Base-by-base conservation (phyloP, 2,888 invertebrate species). In the Dicycla oo region DNA sequence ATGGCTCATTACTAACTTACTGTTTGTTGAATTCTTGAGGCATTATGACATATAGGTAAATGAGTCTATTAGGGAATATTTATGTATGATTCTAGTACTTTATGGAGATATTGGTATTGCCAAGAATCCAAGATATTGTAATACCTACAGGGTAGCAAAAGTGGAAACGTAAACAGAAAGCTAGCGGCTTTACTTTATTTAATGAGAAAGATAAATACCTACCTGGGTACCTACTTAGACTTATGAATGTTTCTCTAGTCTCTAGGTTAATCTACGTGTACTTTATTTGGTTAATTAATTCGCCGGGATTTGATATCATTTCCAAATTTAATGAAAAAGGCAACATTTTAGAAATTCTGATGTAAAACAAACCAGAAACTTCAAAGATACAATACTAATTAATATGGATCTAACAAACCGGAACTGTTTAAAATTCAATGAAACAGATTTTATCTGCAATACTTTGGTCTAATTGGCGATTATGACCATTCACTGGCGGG, bases 351-450 rank as follows among this genome's bases (percentile, higher is more conserved):
- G 34, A 51, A 62, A 67, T 45, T 30, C 47, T 54, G 3, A 5
- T 49, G 11, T 54, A 38, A 66, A 66, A 49, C 26, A 47, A 77
- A 72, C 40, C 54, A 61, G 4, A 64, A 68, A 69, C 30, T 49
- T 18, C 8, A 43, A 43, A 51, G 3, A 47, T 34, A 51, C 13
- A 45, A 54, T 34, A 57, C 13, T 38, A 5, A 8, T n/a, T 15
- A 34, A 43, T 23, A 23, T 57, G 20, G 38, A 13, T 53, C 20
- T 40, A 56, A 51, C 38, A 34, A 61, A 73, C 67, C 82, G 72
- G 72, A 79, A 72, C 68, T 62, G 45, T 45, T 82, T 72, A 61
- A 82, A 68, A 82, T 80, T 82, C 72, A 82, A 70, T 74, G 63
- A 70, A 47, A 73, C 53, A 72, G 73, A 73, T 82, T 62, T 77